Conservation (phyloP, 2,113 vertebrate species). For the Laticauda laticaudata region DNA sequence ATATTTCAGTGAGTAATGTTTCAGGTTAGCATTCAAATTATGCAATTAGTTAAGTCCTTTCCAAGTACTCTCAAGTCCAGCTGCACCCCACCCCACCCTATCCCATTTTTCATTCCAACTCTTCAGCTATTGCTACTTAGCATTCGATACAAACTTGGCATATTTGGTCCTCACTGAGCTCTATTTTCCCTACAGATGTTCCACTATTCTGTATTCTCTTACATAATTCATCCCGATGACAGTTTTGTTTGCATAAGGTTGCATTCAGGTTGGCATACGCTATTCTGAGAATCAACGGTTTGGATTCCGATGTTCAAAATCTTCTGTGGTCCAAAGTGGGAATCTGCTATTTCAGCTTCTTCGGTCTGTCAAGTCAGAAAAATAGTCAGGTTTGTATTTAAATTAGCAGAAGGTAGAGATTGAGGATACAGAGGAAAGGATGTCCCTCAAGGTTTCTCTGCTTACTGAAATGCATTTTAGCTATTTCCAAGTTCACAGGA, state of each 20-base stretch:
- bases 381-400: not conserved
- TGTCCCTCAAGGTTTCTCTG: not conserved
- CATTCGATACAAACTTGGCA: not conserved
- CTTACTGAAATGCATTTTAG: fast-evolving
- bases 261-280: not conserved
- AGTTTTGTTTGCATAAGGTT: not conserved
- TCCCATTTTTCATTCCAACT: not conserved
- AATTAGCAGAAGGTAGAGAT: not conserved
- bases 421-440: not conserved
- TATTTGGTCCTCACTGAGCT: not conserved
- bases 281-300: not conserved
- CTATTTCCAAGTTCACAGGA: fast-evolving
- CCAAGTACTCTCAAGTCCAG: not conserved
- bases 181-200: not conserved
- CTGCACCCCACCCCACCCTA: not conserved
- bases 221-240: not conserved
- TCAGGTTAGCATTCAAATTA: not conserved
- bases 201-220: not conserved
- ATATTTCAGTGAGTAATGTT: not conserved
- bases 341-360: not conserved
- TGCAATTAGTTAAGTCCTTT: not conserved
- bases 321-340: not conserved
- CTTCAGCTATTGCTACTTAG: not conserved
- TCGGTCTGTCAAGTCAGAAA: not conserved
- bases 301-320: not conserved